Evolutionary conservation across 1,140 invertebrate species (phyloP), one percentile per base, ranked within the genome.

Genomic region (Antheraea mylitta): DNA sequence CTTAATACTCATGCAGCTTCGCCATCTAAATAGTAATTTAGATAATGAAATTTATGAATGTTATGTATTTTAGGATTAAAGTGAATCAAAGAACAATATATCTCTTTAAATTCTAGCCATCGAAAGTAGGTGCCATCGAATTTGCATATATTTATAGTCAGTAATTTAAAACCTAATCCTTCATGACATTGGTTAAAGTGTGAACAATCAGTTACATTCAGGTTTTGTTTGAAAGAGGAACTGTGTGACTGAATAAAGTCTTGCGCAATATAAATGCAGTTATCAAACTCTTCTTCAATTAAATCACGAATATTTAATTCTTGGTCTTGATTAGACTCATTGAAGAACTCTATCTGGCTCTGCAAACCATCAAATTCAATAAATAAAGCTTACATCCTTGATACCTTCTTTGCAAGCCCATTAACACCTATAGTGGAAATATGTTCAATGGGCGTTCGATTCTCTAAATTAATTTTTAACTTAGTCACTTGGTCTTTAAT

Each of bases 81-180:
- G 66, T 86, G 79, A 19, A 88, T 81, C 18, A 88, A 71, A 30
- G 75, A 72, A 42, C 64, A 58, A 71, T 80, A 86, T 9, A 73
- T 77, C 66, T 85, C 80, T 11, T 70, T 72, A 75, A 89, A 89
- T 42, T 76, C 75, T 36, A 78, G 45, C 84, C 87, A 89, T 18
- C 80, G 72, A 37, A 77, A 77, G 63, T 69, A 79, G 10, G 72
- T 59, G 0, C 82, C 86, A 63, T 83, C 70, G 69, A 87, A 86
- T 18, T 77, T 76, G 36, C 78, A 71, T 36, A 88, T 72, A 67
- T 78, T 62, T 64, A 87, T 84, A 58, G 70, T 69, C 37, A 77
- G 81, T 58, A 83, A 69, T 66, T 69, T 77, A 42, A 80, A 67
- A 18, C 68, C 68, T 11, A 71, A 3, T 18, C 7, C 18, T 18